These are phyloP conservation scores for Rhineura floridana DNA, from an alignment of 2,113 vertebrate species.

Conservation along the genomic window DNA sequence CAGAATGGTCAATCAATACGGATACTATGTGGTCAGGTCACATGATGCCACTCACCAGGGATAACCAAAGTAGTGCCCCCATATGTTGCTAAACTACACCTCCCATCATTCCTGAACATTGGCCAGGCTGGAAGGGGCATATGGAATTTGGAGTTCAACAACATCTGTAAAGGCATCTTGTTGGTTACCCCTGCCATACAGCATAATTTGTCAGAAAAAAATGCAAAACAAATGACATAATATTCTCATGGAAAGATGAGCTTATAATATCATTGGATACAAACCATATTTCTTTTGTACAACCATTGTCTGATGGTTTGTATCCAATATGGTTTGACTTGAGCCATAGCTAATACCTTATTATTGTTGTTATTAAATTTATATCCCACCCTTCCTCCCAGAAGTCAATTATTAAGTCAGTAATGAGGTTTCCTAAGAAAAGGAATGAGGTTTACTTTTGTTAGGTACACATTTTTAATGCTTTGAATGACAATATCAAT, in stretches of 20 bases:
- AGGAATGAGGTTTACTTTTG: conserved; percentile 42
- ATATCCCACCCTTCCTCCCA: no score
- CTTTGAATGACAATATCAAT: conserved; percentile 57
- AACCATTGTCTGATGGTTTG: not conserved
- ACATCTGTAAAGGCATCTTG: no score
- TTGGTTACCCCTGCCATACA: no score
- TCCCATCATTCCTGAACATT: no score
- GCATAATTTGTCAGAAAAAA: not conserved
- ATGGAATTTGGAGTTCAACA: no score
- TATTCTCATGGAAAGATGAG: not conserved
- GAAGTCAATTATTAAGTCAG: conserved; percentile 4
- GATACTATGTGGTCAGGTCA: not conserved
- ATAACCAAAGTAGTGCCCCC: no score
- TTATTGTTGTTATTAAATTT: no score
- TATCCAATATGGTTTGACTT: no score
- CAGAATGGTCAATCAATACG: not conserved
- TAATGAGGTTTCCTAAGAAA: conserved; percentile 40
- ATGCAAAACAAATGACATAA: not conserved
- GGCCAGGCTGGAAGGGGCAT: no score
- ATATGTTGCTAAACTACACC: no score
- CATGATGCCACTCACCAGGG: no score
- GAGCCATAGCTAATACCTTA: not conserved
- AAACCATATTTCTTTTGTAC: not conserved
- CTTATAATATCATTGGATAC: not conserved
- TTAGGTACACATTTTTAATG: conserved; percentile 27